Evolutionary conservation across 2,797 vertebrate genomes (phyloP).

Genomic region (Luscinia megarhynchos): DNA sequence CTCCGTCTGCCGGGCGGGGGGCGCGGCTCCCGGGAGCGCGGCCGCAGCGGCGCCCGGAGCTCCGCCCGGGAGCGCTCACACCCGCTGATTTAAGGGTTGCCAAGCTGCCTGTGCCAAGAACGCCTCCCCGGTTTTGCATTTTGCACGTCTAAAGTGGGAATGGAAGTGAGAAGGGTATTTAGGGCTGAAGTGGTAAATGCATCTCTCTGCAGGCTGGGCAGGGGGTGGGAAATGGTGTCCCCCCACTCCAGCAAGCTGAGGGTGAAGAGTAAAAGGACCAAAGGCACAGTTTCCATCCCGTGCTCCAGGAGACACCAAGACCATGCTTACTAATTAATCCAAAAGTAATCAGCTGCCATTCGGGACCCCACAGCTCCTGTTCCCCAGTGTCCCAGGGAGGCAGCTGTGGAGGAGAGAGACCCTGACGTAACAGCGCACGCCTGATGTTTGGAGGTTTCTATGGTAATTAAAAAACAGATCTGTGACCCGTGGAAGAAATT

Average conservation of each 20-base stretch:
- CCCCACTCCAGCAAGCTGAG: not conserved
- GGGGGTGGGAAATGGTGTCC: not conserved
- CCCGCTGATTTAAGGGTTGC: slow-evolving; percentile 7
- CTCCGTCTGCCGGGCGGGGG: not conserved
- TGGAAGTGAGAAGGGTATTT: not conserved
- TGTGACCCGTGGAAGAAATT: not conserved
- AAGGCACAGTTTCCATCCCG: not conserved
- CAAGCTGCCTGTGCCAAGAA: not conserved
- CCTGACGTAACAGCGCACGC: not conserved
- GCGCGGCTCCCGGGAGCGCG: not conserved
- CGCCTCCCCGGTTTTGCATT: not conserved
- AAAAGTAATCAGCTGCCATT: not conserved
- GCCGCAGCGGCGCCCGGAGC: not conserved
- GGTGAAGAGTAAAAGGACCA: not conserved
- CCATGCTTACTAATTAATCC: not conserved
- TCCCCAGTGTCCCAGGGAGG: not conserved
- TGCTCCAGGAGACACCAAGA: not conserved
- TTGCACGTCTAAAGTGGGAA: not conserved
- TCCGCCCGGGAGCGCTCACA: not conserved
- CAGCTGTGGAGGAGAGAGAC: not conserved
- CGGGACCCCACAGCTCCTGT: not conserved
- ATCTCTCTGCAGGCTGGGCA: not conserved
- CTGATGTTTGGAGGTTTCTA: slow-evolving; percentile 33
- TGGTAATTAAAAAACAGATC: slow-evolving; percentile 19
- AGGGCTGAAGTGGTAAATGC: not conserved